phyloP scores from a whole-genome alignment of 1,140 invertebrate species.

The Andrena cerasifolii region DNA sequence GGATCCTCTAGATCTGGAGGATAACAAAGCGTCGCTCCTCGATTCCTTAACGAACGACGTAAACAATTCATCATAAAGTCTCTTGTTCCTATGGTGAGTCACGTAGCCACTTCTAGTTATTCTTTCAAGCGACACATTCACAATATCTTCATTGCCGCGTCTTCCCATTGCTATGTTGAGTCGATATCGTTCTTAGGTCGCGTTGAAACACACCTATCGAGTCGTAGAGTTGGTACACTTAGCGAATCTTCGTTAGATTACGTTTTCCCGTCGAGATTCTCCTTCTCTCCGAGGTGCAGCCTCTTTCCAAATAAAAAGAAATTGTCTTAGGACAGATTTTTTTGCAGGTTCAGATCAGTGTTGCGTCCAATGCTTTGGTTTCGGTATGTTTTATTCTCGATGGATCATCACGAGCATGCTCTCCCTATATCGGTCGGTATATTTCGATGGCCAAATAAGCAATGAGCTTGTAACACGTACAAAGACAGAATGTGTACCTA shows the following conservation, averaged over 20 bases:
- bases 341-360: constrained; percentile 54
- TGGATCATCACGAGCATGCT: constrained; percentile 41
- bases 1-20: constrained; percentile 69
- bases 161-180: constrained; percentile 9
- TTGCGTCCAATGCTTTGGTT: constrained; percentile 54
- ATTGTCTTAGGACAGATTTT: constrained; percentile 55
- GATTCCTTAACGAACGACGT: constrained; percentile 66
- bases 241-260: constrained; percentile 13
- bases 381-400: constrained; percentile 58
- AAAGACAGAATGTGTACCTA: constrained; percentile 24
- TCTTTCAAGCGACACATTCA: no score
- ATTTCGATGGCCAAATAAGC: constrained; percentile 45
- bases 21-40: constrained; percentile 72
- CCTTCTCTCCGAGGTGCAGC: constrained; percentile 3
- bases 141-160: no score
- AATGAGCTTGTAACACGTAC: constrained; percentile 34
- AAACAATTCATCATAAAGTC: constrained; percentile 57
- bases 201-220: not conserved
- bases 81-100: constrained; percentile 55
- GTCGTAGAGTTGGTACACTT: constrained; percentile 12
- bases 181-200: not conserved
- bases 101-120: not conserved
- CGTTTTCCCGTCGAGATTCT: constrained; percentile 26
- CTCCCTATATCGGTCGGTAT: constrained; percentile 29
- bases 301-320: constrained; percentile 32